Conservation (phyloP, 35 echinoderm and acorn worm genomes). For the Patiria miniata region DNA sequence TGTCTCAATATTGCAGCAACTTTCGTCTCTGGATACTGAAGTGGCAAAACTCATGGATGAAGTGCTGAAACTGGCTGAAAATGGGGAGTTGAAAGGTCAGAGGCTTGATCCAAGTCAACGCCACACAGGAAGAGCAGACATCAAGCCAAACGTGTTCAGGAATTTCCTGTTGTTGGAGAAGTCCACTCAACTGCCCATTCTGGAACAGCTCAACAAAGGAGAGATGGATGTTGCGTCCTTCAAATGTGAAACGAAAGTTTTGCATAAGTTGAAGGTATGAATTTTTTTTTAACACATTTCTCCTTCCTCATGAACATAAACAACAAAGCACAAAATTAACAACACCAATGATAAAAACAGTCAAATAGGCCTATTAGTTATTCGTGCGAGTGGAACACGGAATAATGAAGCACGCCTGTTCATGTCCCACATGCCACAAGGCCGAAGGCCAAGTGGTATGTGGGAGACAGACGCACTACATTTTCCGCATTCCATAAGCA, state of each 20-base stretch:
- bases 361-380: no score
- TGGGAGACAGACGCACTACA: no score
- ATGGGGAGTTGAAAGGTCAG: neutral
- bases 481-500: no score
- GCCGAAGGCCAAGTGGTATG: no score
- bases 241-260: constrained; percentile 11
- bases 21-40: neutral
- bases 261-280: neutral
- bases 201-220: neutral
- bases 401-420: no score
- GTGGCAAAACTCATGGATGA: neutral
- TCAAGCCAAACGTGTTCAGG: neutral
- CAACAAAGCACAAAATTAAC: no score
- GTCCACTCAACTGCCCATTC: neutral
- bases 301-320: no score
- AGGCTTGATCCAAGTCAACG: neutral
- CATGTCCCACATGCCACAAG: no score
- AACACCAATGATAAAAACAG: no score
- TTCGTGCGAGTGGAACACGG: no score
- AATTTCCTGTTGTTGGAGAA: neutral
- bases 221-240: neutral
- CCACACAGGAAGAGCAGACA: neutral
- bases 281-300: no score
- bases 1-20: neutral
- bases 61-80: constrained; percentile 4